Evolutionary conservation across 37 sponge, comb jelly and placozoan species (phyloP).

Genomic region (Spongilla lacustris): DNA sequence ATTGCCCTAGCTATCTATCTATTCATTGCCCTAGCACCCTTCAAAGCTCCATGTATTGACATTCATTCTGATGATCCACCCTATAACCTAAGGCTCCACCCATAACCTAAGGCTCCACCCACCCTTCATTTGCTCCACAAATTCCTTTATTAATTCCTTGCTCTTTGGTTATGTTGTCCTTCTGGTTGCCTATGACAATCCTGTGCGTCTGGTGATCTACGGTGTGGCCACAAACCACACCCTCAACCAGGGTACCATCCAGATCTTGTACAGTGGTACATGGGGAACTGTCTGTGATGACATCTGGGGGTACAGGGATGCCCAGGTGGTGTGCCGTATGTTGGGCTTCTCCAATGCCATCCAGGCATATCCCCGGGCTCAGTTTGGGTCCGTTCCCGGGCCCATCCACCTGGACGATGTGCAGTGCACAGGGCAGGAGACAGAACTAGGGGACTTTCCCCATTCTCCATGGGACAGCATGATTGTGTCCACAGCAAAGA

Average conservation of each 20-base stretch:
- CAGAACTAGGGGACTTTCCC: slow-evolving; percentile 43
- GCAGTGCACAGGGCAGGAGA: slow-evolving; percentile 53
- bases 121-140: no score
- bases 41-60: no score
- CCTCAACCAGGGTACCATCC: slow-evolving; percentile 38
- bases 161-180: no score
- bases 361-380: neutral
- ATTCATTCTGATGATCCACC: no score
- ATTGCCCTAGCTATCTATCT: no score
- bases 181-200: neutral
- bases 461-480: slow-evolving; percentile 1
- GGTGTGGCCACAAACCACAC: neutral
- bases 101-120: no score
- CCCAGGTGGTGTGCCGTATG: slow-evolving; percentile 50
- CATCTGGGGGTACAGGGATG: slow-evolving; percentile 37
- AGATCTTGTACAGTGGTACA: slow-evolving; percentile 37
- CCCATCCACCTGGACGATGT: slow-evolving; percentile 55
- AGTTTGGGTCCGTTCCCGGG: slow-evolving; percentile 30
- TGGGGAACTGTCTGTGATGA: slow-evolving; percentile 57
- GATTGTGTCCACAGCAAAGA: slow-evolving; percentile 63
- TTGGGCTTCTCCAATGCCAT: slow-evolving; percentile 42
- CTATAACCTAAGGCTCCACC: no score
- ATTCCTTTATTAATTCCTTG: neutral
- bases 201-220: slow-evolving; percentile 12
- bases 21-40: no score